Evolutionary conservation across 2,113 vertebrate genomes (phyloP), one percentile per base, ranked within the genome.

Genomic region (Bagarius yarrelli): DNA sequence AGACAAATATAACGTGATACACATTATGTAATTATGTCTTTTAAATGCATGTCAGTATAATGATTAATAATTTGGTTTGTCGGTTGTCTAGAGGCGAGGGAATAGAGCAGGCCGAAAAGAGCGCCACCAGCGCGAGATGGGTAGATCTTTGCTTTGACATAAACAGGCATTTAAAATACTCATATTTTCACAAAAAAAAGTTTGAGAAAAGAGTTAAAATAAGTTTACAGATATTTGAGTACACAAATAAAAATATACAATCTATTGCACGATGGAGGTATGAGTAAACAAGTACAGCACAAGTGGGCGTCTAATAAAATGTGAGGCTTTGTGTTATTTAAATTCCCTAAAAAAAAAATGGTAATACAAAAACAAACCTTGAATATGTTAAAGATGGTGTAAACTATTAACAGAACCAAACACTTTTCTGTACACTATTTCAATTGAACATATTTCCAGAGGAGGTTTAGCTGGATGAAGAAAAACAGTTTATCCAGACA

Each of bases 181-280:
- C 83, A 88, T 52, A 83, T 84, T 83, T 81, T 18, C 85, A 86
- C 44, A 78, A 73, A 80, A 52, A 59, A 85, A 47, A 47, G n/a
- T n/a, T n/a, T n/a, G 11, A 83, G n/a, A 82, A 52, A 83, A 83
- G 84, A 83, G 83, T 83, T 78, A 63, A 79, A 88, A 83, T 80
- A 78, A 69, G 87, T 88, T 89, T 84, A 88, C 84, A 87, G 15
- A 19, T 85, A 59, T 84, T 76, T 76, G 61, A 84, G 85, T 88
- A 86, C 83, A 90, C 63, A 86, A 88, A 76, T 86, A 73, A 71
- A 85, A 81, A 87, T 88, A 88, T 81, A 85, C 79, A 74, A 88
- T 86, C 89, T 91, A 93, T 93, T 93, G 93, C 93, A 93, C 93
- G 90, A 89, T 87, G 85, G 87, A 89, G 85, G 84, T 84, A 88